phyloP scores from a whole-genome alignment of 1,140 invertebrate genomes.

The Mamestra configurata region DNA sequence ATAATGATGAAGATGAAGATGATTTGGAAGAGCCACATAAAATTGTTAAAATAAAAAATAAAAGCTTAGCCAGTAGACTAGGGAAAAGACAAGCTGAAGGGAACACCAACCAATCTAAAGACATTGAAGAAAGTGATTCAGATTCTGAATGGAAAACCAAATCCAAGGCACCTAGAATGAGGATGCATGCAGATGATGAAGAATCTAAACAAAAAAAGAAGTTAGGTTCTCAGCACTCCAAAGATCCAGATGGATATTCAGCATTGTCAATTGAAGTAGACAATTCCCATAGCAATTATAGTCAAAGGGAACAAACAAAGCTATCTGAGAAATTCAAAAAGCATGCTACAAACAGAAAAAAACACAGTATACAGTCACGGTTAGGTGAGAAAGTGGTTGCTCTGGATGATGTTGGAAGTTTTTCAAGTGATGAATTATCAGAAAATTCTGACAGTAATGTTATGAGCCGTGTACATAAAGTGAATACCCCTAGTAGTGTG shows the following conservation, averaged over 20 bases:
- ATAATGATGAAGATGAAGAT: constrained; percentile 69
- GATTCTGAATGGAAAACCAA: constrained; percentile 89
- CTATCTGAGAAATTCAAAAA: constrained; percentile 79
- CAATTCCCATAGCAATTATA: constrained; percentile 72
- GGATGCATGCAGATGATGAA: constrained; percentile 96
- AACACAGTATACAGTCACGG: constrained; percentile 70
- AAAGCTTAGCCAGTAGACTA: constrained; percentile 78
- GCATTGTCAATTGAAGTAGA: constrained; percentile 80
- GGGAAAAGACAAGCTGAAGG: constrained; percentile 73
- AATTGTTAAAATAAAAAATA: constrained; percentile 73
- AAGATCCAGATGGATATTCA: constrained; percentile 72
- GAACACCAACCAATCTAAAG: constrained; percentile 61
- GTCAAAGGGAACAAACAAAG: constrained; percentile 66
- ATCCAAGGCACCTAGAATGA: constrained; percentile 92
- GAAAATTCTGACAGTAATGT: constrained; percentile 71
- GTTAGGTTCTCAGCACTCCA: constrained; percentile 64
- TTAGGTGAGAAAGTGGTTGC: constrained; percentile 71
- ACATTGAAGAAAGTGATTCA: constrained; percentile 81
- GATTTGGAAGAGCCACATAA: constrained; percentile 59
- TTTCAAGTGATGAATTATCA: constrained; percentile 72
- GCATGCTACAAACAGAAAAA: constrained; percentile 56
- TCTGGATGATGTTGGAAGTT: constrained; percentile 45
- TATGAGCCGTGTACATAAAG: constrained; percentile 82
- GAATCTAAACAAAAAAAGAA: constrained; percentile 89
- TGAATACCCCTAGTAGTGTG: constrained; percentile 79